Evolutionary conservation across 2,888 invertebrate species (phyloP).

Genomic region (Phengaris alcon): DNA sequence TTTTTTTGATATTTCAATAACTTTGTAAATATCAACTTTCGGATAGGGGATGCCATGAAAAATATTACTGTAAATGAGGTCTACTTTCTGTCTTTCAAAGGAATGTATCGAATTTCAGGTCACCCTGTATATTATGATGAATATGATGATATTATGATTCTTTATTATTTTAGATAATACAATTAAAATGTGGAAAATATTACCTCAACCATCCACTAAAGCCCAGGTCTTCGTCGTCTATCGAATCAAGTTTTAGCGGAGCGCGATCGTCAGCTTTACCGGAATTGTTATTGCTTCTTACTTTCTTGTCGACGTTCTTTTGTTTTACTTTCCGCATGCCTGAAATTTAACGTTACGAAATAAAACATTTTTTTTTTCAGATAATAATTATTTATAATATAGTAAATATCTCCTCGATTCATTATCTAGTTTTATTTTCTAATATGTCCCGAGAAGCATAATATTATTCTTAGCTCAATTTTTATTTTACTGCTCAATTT

Average conservation of each 20-base stretch:
- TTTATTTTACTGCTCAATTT: neutral
- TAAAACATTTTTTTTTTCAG: neutral
- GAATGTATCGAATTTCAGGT: too few species aligned
- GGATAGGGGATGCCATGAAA: too few species aligned
- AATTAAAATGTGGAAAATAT: slow-evolving; percentile 2
- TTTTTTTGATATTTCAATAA: too few species aligned
- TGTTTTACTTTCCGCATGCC: slow-evolving; percentile 68
- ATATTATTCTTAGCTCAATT: neutral
- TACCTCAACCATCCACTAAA: slow-evolving; percentile 72
- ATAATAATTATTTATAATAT: too few species aligned
- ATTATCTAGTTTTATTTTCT: neutral
- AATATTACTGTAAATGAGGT: too few species aligned
- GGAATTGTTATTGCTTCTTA: slow-evolving; percentile 45
- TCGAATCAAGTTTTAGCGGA: slow-evolving; percentile 44
- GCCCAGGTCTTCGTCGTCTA: slow-evolving; percentile 69
- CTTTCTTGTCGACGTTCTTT: slow-evolving; percentile 46
- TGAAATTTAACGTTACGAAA: slow-evolving; percentile 37
- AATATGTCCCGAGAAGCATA: neutral
- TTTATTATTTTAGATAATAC: too few species aligned
- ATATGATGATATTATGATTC: too few species aligned
- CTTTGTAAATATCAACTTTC: too few species aligned
- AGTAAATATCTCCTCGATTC: too few species aligned
- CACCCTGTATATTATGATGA: too few species aligned
- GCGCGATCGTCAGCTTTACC: slow-evolving; percentile 39
- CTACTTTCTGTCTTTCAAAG: too few species aligned